Evolutionary conservation across 2,113 vertebrate genomes (phyloP).

Genomic region (Rallus limicola): DNA sequence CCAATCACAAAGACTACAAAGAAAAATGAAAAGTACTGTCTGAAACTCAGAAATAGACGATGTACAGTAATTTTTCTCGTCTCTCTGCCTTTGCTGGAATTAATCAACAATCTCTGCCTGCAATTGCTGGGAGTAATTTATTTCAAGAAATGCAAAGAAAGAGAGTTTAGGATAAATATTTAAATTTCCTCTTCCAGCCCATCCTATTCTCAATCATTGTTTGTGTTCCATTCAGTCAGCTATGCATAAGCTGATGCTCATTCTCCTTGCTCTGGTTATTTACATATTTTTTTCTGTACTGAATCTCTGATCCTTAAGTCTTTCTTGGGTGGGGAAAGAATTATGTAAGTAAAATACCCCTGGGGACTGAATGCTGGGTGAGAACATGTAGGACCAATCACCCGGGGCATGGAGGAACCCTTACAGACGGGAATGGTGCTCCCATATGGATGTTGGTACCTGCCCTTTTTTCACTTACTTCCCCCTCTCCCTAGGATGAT

Average conservation of each 20-base stretch:
- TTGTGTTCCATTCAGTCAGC: constrained; percentile 53
- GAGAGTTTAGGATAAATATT: constrained; percentile 65
- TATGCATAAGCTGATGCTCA: constrained; percentile 30
- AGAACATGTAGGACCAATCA: background rate
- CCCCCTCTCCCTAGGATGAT: background rate
- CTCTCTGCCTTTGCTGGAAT: constrained; percentile 56
- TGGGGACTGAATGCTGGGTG: background rate
- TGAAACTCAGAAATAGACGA: constrained; percentile 61
- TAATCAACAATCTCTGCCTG: constrained; percentile 63
- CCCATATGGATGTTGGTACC: background rate
- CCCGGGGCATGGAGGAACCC: background rate
- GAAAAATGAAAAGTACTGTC: constrained; percentile 82
- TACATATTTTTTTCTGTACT: constrained; percentile 9
- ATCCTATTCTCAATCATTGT: constrained; percentile 59
- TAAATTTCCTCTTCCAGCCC: constrained; percentile 54
- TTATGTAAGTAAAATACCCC: background rate
- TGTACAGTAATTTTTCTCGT: background rate
- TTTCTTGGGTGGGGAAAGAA: background rate
- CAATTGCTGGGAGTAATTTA: constrained; percentile 60
- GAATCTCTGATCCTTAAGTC: background rate
- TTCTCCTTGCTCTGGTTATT: constrained; percentile 45
- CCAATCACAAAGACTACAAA: constrained; percentile 85
- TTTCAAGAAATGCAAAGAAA: constrained; percentile 64
- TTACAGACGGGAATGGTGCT: background rate
- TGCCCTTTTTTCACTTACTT: background rate